Conservation (phyloP, 2,113 vertebrate genomes). For the Donacobius atricapilla region DNA sequence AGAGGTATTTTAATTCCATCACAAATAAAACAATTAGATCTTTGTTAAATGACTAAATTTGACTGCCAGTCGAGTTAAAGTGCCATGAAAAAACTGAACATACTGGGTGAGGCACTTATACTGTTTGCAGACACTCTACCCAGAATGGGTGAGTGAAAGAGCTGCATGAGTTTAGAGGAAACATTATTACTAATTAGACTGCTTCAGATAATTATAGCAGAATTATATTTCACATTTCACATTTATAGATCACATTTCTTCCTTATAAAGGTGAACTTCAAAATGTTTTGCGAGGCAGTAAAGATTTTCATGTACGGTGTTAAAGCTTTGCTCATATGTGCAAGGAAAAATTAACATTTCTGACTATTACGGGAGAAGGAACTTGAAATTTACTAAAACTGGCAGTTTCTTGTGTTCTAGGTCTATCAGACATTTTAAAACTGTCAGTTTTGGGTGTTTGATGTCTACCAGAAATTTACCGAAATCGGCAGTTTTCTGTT, state of each 20-base stretch:
- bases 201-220: neutral
- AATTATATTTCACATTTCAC: too few relatives aligned
- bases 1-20: conserved; percentile 22
- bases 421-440: neutral
- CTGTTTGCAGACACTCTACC: neutral
- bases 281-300: neutral
- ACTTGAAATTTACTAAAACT: neutral
- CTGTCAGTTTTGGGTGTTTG: neutral
- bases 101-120: neutral
- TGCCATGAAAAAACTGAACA: neutral
- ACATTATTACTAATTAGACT: neutral
- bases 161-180: neutral
- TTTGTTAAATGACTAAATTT: neutral
- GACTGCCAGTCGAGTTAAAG: neutral
- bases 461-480: neutral
- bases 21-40: conserved; percentile 1
- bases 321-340: neutral
- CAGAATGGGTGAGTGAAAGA: neutral
- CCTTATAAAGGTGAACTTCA: neutral
- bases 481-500: neutral
- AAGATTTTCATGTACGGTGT: neutral
- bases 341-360: neutral
- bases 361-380: accelerated
- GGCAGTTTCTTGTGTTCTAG: neutral
- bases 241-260: neutral